These are phyloP conservation scores for Stratiomys singularior DNA, from an alignment of 2,888 invertebrate species.

Conservation along the genomic window DNA sequence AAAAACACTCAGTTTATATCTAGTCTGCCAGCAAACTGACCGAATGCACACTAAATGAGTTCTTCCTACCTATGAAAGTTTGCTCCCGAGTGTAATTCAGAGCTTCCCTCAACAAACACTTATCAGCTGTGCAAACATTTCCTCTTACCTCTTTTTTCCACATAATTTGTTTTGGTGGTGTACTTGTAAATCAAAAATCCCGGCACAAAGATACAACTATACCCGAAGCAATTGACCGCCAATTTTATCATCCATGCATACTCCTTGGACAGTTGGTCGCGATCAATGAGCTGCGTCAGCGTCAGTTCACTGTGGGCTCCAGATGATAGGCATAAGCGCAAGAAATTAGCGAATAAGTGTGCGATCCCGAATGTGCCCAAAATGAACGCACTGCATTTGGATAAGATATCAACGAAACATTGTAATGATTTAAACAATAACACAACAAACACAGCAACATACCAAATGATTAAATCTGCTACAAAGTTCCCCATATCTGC, in stretches of 20 bases:
- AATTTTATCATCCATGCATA: constrained; percentile 82
- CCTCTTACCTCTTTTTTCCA: constrained; percentile 77
- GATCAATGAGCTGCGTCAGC: constrained; percentile 64
- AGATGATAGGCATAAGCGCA: constrained; percentile 61
- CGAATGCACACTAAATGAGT: no score
- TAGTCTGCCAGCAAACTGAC: no score
- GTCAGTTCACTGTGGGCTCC: constrained; percentile 60
- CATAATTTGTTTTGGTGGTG: constrained; percentile 79
- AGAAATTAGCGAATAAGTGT: constrained; percentile 62
- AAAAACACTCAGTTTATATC: no score
- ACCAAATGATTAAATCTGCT: constrained; percentile 64
- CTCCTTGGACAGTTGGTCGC: constrained; percentile 67
- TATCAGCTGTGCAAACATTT: no score
- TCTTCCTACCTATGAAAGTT: no score
- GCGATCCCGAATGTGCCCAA: constrained; percentile 60
- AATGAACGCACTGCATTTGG: constrained; percentile 58
- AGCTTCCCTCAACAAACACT: no score
- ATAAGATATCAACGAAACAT: background rate
- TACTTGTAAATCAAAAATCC: constrained; percentile 86
- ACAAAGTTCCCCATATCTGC: constrained; percentile 61
- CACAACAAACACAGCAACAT: constrained; percentile 6
- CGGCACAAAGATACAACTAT: constrained; percentile 88
- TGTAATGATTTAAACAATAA: background rate
- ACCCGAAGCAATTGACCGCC: constrained; percentile 84
- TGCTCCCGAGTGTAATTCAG: no score